Conservation (phyloP, 2,113 vertebrate genomes). For the Cyprinus carpio region DNA sequence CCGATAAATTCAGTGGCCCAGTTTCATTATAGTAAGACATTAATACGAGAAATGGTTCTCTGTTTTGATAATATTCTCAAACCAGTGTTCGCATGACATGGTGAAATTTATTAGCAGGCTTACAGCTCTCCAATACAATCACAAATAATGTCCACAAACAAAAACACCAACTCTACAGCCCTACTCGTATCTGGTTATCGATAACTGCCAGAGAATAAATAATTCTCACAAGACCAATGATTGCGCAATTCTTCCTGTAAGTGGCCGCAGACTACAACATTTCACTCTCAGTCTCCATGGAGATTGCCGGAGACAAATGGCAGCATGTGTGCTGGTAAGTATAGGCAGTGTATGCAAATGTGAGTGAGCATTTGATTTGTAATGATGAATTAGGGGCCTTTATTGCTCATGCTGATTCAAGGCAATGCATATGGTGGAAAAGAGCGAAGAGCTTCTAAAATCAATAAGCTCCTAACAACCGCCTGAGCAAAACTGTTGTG, state of each 20-base stretch:
- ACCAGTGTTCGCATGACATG: neutral
- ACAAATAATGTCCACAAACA: neutral
- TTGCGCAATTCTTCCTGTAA: neutral
- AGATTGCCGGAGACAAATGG: neutral
- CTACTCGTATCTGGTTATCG: neutral
- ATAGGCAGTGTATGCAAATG: neutral
- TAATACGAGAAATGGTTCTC: constrained; percentile 12
- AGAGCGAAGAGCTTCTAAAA: constrained; percentile 50
- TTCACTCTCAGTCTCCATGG: neutral
- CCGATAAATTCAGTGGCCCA: neutral
- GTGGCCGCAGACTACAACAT: neutral
- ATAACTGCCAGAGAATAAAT: constrained; percentile 23
- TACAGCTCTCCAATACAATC: neutral
- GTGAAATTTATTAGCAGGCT: neutral
- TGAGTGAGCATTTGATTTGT: constrained; percentile 37
- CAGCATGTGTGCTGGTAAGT: neutral
- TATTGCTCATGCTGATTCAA: constrained; percentile 50
- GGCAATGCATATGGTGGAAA: neutral
- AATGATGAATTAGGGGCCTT: constrained; percentile 45
- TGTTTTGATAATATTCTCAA: neutral
- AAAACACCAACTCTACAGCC: neutral
- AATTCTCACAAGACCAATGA: neutral
- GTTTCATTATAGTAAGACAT: constrained; percentile 22
- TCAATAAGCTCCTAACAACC: constrained; percentile 59
- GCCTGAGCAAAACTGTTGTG: constrained; percentile 56